A percentile compares a stretch with the other conserved stretches of the same genome.
Evolutionary conservation across 1,140 invertebrate species (phyloP).

Genomic region (Carcinoscorpius rotundicauda): DNA sequence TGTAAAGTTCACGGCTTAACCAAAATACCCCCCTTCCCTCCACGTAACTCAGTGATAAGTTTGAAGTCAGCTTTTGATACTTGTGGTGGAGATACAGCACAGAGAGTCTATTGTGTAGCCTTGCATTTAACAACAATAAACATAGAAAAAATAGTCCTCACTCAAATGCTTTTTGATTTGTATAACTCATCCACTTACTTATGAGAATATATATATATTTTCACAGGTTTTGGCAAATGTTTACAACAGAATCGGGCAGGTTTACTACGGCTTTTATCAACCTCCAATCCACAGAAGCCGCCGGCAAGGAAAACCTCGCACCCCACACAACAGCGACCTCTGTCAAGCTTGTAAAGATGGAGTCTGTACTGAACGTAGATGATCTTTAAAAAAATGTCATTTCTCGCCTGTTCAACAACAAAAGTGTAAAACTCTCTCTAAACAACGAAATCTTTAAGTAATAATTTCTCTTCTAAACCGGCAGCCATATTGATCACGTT

Average conservation of each 20-base stretch:
- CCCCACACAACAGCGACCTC: slow-evolving; percentile 36
- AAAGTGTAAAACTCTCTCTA: too few species aligned
- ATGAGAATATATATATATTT: neutral
- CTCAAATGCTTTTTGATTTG: neutral
- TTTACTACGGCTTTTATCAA: slow-evolving; percentile 37
- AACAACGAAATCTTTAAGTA: too few species aligned
- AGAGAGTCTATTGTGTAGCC: too few species aligned
- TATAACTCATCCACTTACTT: neutral
- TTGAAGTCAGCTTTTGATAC: neutral
- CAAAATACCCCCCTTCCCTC: too few species aligned
- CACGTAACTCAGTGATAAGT: too few species aligned
- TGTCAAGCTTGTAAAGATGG: slow-evolving; percentile 41
- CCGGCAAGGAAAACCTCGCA: slow-evolving; percentile 37
- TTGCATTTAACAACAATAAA: neutral
- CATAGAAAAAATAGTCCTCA: neutral
- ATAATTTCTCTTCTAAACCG: too few species aligned
- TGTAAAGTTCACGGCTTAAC: too few species aligned
- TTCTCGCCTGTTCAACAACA: too few species aligned
- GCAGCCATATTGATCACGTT: too few species aligned
- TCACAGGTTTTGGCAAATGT: slow-evolving; percentile 37
- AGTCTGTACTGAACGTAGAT: slow-evolving; percentile 28
- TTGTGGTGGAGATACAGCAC: too few species aligned
- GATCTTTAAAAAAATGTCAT: neutral
- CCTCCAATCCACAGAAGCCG: slow-evolving; percentile 34
- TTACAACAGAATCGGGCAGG: slow-evolving; percentile 36